These are phyloP conservation scores for Montipora cactus DNA, from an alignment of 64 coral and sea anemone genomes.

Conservation along the genomic window DNA sequence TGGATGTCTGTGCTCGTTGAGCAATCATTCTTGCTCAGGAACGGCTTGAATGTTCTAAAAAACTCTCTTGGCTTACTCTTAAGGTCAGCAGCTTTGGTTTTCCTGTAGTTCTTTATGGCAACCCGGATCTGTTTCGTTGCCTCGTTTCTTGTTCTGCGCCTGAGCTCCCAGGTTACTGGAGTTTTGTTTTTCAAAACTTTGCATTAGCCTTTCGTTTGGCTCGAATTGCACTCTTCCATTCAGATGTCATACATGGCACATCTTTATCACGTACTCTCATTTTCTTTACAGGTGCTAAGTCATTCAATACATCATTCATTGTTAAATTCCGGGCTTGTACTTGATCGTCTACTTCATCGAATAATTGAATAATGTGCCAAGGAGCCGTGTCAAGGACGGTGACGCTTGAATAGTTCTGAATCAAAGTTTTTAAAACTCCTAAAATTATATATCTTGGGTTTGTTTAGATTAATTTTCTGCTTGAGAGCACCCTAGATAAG, in stretches of 20 bases:
- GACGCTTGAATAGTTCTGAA: background rate
- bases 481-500: too few species aligned
- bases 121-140: slow-evolving; percentile 48
- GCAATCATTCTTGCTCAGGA: background rate
- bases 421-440: slow-evolving; percentile 50
- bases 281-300: slow-evolving; percentile 47
- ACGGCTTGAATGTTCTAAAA: slow-evolving; percentile 14
- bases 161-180: slow-evolving; percentile 36
- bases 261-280: slow-evolving; percentile 4
- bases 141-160: slow-evolving; percentile 52
- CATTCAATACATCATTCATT: slow-evolving; percentile 52
- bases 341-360: slow-evolving; percentile 58
- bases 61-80: background rate
- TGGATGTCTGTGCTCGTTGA: background rate
- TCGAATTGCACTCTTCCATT: background rate
- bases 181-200: slow-evolving; percentile 38
- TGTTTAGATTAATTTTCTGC: too few species aligned
- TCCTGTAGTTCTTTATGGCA: slow-evolving; percentile 41
- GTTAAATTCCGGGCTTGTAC: slow-evolving; percentile 28
- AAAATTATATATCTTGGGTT: background rate
- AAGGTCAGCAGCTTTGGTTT: background rate
- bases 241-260: background rate
- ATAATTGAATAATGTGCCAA: slow-evolving; percentile 2
- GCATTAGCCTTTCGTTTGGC: slow-evolving; percentile 6
- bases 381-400: background rate